These are phyloP conservation scores for Trichomalopsis sarcophagae DNA, from an alignment of 1,140 invertebrate species.

Conservation along the genomic window DNA sequence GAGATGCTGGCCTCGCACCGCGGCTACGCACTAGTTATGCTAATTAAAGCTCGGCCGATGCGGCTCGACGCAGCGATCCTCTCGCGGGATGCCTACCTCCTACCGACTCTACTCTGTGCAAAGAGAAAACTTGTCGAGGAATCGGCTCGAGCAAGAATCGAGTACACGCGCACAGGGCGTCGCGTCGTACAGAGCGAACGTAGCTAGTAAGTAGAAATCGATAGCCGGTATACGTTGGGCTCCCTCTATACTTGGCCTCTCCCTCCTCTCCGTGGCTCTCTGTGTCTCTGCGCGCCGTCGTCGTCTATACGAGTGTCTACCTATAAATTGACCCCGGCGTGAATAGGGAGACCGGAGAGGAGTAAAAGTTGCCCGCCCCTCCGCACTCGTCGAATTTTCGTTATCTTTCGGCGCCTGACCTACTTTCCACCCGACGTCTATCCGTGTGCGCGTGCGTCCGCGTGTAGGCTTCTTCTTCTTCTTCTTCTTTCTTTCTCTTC, in stretches of 20 bases:
- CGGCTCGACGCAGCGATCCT: constrained; percentile 8
- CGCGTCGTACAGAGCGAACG: constrained; percentile 29
- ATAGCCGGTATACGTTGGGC: constrained; percentile 52
- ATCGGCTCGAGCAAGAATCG: neutral
- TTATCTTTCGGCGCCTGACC: constrained; percentile 50
- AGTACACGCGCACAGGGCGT: neutral
- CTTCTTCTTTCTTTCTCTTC: neutral
- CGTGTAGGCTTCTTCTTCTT: neutral
- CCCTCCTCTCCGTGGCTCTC: neutral
- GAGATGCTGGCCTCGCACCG: constrained; percentile 49
- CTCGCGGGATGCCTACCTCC: too few relatives aligned
- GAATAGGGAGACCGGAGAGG: constrained; percentile 7
- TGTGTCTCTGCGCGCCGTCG: neutral
- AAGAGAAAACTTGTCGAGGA: neutral
- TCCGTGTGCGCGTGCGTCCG: neutral
- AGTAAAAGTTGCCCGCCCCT: constrained; percentile 34
- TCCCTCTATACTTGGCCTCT: constrained; percentile 33
- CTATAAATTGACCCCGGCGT: constrained; percentile 50
- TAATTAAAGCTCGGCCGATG: constrained; percentile 64
- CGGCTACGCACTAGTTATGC: constrained; percentile 70
- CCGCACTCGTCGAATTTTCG: constrained; percentile 51
- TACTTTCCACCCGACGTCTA: constrained; percentile 22
- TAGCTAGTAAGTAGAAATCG: constrained; percentile 58
- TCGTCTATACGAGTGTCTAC: constrained; percentile 40
- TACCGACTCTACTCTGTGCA: too few relatives aligned